Percentiles rank a stretch among this genome's conserved stretches.
Conservation (phyloP, 2,797 vertebrate species). For the Parauchenoglanis ngamensis region DNA sequence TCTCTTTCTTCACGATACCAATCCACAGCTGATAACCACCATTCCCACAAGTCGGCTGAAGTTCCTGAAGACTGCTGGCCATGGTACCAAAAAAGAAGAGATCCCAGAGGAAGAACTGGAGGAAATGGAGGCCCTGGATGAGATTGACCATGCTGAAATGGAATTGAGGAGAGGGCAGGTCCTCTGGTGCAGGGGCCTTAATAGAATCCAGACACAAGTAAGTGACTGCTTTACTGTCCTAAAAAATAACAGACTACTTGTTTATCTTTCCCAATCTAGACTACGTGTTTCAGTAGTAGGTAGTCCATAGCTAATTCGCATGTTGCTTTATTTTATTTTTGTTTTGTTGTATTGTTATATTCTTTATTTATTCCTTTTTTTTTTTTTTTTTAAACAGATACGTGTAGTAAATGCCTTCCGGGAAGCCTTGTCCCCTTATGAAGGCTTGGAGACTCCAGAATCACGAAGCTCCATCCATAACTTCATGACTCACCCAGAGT, state of each 20-base stretch:
- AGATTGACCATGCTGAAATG: slow-evolving; percentile 94
- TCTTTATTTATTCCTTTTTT: background rate
- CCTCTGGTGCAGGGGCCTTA: slow-evolving; percentile 95
- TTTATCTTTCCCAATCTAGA: background rate
- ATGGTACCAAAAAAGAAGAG: slow-evolving; percentile 91
- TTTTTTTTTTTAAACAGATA: slow-evolving; percentile 76
- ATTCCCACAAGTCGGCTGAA: slow-evolving; percentile 91
- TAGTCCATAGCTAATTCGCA: background rate
- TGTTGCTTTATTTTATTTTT: background rate
- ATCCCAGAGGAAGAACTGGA: slow-evolving; percentile 87
- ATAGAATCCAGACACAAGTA: slow-evolving; percentile 97
- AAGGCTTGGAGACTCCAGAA: slow-evolving; percentile 95
- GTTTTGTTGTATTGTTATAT: background rate
- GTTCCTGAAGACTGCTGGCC: slow-evolving; percentile 93
- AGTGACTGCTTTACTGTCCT: background rate
- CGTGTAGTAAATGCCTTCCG: slow-evolving; percentile 98
- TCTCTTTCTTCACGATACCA: background rate
- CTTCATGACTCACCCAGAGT: slow-evolving; percentile 98
- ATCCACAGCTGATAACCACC: slow-evolving; percentile 84
- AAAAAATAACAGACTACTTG: background rate
- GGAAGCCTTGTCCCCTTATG: slow-evolving; percentile 90
- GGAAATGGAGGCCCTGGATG: slow-evolving; percentile 87
- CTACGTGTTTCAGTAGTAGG: too few species aligned
- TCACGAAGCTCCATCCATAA: slow-evolving; percentile 99
- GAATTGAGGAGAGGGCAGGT: slow-evolving; percentile 90